Conservation (phyloP, 2,797 vertebrate genomes). For the Capromys pilorides region DNA sequence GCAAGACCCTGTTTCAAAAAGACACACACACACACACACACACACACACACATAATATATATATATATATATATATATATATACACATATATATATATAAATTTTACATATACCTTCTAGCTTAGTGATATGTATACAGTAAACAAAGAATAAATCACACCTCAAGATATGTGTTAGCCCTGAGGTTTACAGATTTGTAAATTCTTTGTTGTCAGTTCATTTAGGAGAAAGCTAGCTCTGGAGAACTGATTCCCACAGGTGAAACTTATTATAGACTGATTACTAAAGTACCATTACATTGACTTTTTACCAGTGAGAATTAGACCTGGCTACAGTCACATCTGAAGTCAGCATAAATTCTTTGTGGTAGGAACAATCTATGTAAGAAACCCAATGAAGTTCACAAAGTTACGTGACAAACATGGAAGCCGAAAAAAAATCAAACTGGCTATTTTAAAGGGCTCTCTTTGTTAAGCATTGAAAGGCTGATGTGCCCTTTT, state of each 20-base stretch:
- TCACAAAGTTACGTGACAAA: slow-evolving; percentile 45
- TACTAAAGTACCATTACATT: slow-evolving; percentile 3
- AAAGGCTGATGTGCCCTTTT: not conserved
- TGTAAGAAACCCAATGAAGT: slow-evolving; percentile 52
- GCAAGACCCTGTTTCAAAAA: no score
- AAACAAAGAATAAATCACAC: slow-evolving; percentile 6
- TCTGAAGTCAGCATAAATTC: slow-evolving; percentile 20
- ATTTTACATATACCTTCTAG: not conserved
- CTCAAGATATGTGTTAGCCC: not conserved
- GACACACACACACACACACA: no score
- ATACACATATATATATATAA: no score
- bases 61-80: no score
- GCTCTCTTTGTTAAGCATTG: slow-evolving; percentile 46
- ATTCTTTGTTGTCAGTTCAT: slow-evolving; percentile 25
- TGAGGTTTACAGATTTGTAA: slow-evolving; percentile 31
- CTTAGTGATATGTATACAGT: not conserved
- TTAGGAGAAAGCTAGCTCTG: slow-evolving; percentile 40
- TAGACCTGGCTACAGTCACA: not conserved
- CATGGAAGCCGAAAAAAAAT: slow-evolving; percentile 61
- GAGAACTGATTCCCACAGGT: slow-evolving; percentile 33
- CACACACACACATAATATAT: no score
- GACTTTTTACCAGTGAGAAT: slow-evolving; percentile 41
- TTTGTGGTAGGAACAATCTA: slow-evolving; percentile 50
- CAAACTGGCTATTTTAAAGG: slow-evolving; percentile 32
- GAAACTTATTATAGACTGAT: slow-evolving; percentile 25